These are phyloP conservation scores for Tolypeutes matacus DNA, from an alignment of 2,797 vertebrate genomes.

Conservation along the genomic window DNA sequence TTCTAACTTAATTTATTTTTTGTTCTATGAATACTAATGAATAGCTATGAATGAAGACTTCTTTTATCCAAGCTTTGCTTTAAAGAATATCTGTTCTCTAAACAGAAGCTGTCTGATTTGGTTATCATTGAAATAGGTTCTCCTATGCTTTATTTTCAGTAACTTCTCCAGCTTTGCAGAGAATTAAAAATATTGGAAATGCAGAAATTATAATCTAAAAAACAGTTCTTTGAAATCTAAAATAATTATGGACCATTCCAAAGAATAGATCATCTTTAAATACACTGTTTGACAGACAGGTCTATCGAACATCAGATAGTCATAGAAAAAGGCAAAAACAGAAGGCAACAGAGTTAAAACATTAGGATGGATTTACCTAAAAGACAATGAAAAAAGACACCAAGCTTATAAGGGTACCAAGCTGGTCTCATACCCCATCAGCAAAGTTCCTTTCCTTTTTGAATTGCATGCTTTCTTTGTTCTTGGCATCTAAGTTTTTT, in stretches of 20 bases:
- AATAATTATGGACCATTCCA: neutral
- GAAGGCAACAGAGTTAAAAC: neutral
- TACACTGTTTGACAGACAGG: neutral
- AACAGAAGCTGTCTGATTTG: slow-evolving; percentile 28
- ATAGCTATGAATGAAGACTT: slow-evolving; percentile 16
- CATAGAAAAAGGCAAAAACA: slow-evolving; percentile 51
- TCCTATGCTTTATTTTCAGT: neutral
- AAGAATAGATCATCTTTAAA: neutral
- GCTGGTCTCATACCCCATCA: neutral
- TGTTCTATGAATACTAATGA: neutral
- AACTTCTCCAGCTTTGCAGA: neutral
- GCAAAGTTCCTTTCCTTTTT: neutral
- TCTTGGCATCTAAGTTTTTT: neutral
- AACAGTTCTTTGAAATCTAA: neutral
- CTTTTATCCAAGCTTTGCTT: neutral
- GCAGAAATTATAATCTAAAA: slow-evolving; percentile 35
- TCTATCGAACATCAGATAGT: slow-evolving; percentile 24
- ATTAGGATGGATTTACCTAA: neutral
- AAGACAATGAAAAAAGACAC: neutral
- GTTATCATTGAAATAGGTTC: neutral
- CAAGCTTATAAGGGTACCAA: neutral
- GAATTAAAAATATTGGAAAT: slow-evolving; percentile 21
- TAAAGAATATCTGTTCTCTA: slow-evolving; percentile 35
- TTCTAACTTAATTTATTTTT: neutral
- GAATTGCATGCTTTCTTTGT: neutral